Evolutionary conservation across 2,113 vertebrate genomes (phyloP).

Genomic region (Stegastes partitus): DNA sequence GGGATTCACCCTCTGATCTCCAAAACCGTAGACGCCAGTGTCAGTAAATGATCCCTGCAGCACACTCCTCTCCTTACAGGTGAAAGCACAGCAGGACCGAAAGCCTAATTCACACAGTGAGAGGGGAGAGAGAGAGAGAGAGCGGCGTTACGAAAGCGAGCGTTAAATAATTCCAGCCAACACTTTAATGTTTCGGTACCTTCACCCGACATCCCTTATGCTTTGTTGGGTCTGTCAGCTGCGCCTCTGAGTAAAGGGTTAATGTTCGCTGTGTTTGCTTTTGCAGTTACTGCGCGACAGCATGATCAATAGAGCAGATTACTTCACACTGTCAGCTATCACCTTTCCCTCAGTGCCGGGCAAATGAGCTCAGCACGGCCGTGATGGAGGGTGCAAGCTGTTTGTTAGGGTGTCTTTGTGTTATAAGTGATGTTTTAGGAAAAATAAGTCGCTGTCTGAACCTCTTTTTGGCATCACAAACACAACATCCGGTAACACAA

Average conservation of each 20-base stretch:
- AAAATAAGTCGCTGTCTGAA: constrained; percentile 27
- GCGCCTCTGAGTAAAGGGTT: constrained; percentile 67
- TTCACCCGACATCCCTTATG: constrained; percentile 2
- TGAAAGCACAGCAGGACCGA: constrained; percentile 58
- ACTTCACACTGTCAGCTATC: constrained; percentile 86
- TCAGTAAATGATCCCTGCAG: constrained; percentile 75
- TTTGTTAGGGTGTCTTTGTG: constrained; percentile 16
- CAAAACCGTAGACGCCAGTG: constrained; percentile 75
- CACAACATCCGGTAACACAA: constrained; percentile 8
- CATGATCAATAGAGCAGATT: constrained; percentile 86
- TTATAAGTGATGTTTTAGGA: constrained; percentile 22
- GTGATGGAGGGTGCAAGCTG: constrained; percentile 40
- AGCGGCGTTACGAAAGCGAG: constrained; percentile 36
- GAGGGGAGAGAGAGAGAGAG: not conserved
- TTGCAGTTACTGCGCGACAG: constrained; percentile 79
- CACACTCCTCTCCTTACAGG: constrained; percentile 75
- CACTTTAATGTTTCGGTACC: constrained; percentile 2
- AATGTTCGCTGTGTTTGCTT: constrained; percentile 76
- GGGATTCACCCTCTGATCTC: constrained; percentile 81
- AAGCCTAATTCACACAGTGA: constrained; percentile 43
- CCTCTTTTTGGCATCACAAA: not conserved
- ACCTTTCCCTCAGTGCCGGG: constrained; percentile 81
- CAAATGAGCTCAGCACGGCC: constrained; percentile 70
- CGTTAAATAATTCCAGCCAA: constrained; percentile 13
- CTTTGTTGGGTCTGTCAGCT: constrained; percentile 7